Evolutionary conservation across 2,113 vertebrate genomes (phyloP), one percentile per base, ranked within the genome.

Genomic region (Cromileptes altivelis): DNA sequence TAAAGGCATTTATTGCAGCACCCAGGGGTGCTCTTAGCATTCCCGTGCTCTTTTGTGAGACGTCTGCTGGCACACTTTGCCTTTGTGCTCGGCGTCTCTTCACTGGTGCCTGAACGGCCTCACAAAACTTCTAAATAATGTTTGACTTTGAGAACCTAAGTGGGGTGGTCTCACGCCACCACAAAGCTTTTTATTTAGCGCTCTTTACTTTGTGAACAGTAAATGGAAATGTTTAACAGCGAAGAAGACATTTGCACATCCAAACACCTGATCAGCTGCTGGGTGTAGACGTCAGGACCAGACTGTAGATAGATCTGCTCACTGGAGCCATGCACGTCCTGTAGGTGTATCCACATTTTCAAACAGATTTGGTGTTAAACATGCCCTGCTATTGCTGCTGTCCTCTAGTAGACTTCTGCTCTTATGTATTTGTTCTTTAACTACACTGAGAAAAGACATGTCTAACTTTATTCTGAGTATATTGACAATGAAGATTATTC

Each of bases 11-110:
- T 88, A 88, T 57, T 72, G 84, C 88, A 64, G 12, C 91, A 57
- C 88, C 84, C 89, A 40, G 82, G 87, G 90, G 90, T 50, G 75
- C 88, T 82, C 70, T 91, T 27, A 80, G 72, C 88, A 91, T 92
- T 91, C 89, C 75, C 18, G 2, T 60, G 86, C 81, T 90, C 79
- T 79, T 86, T 91, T 87, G 60, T 83, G 56, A 33, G 42, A 72
- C 15, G 79, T 82, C 86, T 78, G 79, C 61, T 23, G 85, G 87
- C 86, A 89, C 88, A 89, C 85, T 91, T 91, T 93, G 77, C 18
- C 71, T 88, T 89, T 92, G 75, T 88, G 61, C 37, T 62, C 0
- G 8, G 13, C 23, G 21, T 17, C 3, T 61, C 53, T 80, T 81
- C 67, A 60, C 52, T 69, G 76, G 69, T 58, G 33, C 61, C 63